Evolutionary conservation across 2,113 vertebrate genomes (phyloP), one percentile per base, ranked within the genome.

Genomic region (Orientallactaga bullata): DNA sequence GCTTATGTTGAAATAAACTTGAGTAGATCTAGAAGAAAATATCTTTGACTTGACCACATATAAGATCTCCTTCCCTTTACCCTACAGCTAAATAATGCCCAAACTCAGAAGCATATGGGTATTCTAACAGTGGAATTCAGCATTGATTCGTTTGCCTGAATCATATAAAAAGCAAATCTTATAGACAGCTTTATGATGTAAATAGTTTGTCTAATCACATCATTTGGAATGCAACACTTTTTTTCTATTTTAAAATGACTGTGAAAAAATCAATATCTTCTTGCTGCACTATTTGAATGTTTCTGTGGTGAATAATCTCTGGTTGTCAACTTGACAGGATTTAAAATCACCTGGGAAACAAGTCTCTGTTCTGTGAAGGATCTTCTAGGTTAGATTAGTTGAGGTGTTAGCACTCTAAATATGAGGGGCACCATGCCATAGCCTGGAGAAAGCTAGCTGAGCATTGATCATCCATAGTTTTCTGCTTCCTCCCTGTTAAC

Each of bases 161-260:
- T 58, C 18, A 87, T 72, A 84, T 84, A 81, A 84, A 93, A 88
- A 83, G 42, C 66, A 94, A 96, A 91, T 92, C 76, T 90, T 84
- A 92, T 7, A 73, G 84, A 87, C 39, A 93, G 83, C 47, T 94
- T 93, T 91, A 82, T 69, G 80, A 81, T 84, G 77, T 78, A 85
- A 97, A 87, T 63, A 95, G 77, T 90, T 95, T 96, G 89, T 65
- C 84, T 96, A 95, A 93, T 96, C 78, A 95, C 65, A 96, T 93
- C 73, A 95, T 74, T 94, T 96, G 87, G 58, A 94, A 89, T 89
- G 78, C 5, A 87, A 96, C 39, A 61, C 58, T 92, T 94, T 42
- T 63, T 72, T 72, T 88, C 65, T 88, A 88, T 61, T 94, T 90
- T 83, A 81, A 95, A 96, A 93, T 73, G 26, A 92, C 32, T 66